Conservation (phyloP, 53 echinoderm and acorn worm species). For the Crossaster papposus region DNA sequence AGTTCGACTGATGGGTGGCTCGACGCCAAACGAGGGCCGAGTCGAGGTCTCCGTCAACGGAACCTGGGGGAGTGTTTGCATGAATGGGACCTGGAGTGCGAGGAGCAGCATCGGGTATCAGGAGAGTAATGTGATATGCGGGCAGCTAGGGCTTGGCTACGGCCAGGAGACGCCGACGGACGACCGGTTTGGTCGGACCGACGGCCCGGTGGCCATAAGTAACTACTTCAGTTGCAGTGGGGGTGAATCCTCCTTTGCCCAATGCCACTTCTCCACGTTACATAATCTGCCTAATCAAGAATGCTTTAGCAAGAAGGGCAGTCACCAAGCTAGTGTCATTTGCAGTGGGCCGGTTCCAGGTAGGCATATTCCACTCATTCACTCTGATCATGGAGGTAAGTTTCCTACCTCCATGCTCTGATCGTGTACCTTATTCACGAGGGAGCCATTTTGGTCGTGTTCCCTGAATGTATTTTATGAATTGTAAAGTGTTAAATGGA, state of each 20-base stretch:
- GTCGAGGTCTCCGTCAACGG: conserved; percentile 29
- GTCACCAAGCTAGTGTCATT: conserved; percentile 15
- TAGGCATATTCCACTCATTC: neutral
- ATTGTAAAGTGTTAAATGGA: too few relatives aligned
- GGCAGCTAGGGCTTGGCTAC: conserved; percentile 42
- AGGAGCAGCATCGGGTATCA: neutral
- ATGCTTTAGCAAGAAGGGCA: neutral
- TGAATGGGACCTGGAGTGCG: neutral
- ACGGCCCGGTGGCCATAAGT: conserved; percentile 10
- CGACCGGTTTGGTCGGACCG: conserved; percentile 29
- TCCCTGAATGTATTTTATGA: too few relatives aligned
- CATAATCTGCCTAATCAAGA: neutral
- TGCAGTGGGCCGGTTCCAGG: conserved; percentile 38
- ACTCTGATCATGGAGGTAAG: neutral
- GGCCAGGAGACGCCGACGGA: conserved; percentile 28
- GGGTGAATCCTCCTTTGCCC: conserved; percentile 31
- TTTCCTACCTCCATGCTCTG: too few relatives aligned
- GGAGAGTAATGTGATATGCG: conserved; percentile 30
- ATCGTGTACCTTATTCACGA: too few relatives aligned
- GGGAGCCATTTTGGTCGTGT: too few relatives aligned
- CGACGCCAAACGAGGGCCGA: conserved; percentile 31
- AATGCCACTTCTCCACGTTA: neutral
- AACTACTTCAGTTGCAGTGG: neutral
- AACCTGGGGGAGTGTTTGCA: conserved; percentile 34
- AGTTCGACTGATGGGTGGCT: conserved; percentile 28